Base-by-base conservation (phyloP, 2,888 invertebrate species). In the Erebia epiphron region DNA sequence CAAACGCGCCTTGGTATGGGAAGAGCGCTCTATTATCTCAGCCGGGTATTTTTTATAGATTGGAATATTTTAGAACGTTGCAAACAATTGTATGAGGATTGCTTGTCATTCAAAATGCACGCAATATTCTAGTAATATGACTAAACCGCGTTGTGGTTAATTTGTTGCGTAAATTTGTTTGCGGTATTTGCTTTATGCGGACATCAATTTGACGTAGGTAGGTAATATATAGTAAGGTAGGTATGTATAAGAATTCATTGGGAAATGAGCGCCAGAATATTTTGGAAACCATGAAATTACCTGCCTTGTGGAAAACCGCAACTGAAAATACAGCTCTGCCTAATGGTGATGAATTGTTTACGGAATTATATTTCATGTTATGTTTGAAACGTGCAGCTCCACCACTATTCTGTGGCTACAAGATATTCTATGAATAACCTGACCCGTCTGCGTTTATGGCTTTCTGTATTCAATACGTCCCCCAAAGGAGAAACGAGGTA, bases 281-380 rank as follows among this genome's bases (percentile, higher is more conserved):
- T 62, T 62, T 21, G 62, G 11, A 62, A 26, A 62, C 62, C 62
- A 49, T 49, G 49, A 14, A 49, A 49, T 62, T 62, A 49, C 62
- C 62, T 62, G 46, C 14, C 61, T 18, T 18, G 18, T 61, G 46
- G 46, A 21, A 62, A 21, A 46, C 62, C 62, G 21, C 62, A 62
- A 49, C 49, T 49, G 49, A 49, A 62, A 62, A 49, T 62, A 62
- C 21, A 49, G 62, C 43, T 43, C 18, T 11, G 18, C 46, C 43
- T 61, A 61, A 60, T 16, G 60, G 46, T 61, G 13, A 41, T 41
- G 11, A 54, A 54, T 18, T 61, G 43, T 61, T 61, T 11, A 43
- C 1, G 61, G 4, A 58, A 14, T 35, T 7, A 35, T 58, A 50
- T n/a, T 50, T n/a, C 50, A 13, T 50, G 14, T 5, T 14, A 50